Evolutionary conservation across 2,888 invertebrate genomes (phyloP), one percentile per base, ranked within the genome.

Genomic region (Heliconius erato): DNA sequence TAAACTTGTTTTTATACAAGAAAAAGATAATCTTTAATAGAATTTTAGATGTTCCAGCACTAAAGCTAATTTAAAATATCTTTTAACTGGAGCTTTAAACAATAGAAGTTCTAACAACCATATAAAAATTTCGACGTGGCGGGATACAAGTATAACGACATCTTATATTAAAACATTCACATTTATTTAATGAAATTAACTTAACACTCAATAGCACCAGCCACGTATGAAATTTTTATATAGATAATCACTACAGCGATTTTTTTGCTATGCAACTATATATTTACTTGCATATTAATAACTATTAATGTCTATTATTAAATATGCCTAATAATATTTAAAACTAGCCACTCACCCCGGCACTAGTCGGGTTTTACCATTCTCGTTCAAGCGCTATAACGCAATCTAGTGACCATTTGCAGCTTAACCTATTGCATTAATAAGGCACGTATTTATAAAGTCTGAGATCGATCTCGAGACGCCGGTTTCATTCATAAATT

Each of bases 181-280:
- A 59, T n/a, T 59, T n/a, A 59, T n/a, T 59, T 59, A 9, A 59
- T n/a, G 19, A 59, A 23, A n/a, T 11, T 59, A 9, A 59, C 59
- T 19, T 63, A 49, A 49, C 49, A 49, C 16, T 44, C 3, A 49
- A 49, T 1, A 35, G 14, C 11, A 71, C 12, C 4, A 40, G 40
- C 40, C 23, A 26, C 72, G 44, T 72, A n/a, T 26, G 26, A 72
- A 72, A 28, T 72, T 72, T 72, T 72, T 28, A 72, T 72, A 72
- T 26, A 44, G 44, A 26, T 14, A 44, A 44, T 7, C 44, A 49
- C 72, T 72, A 72, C 26, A n/a, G 71, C 71, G 44, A 26, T 7
- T 0, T 26, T 54, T 49, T 49, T 44, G 49, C 72, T 72, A 72
- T 49, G 44, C 40, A 26, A 72, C 72, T 72, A 72, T 72, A 44